These are phyloP conservation scores for Gerris lacustris DNA, from an alignment of 2,888 invertebrate genomes.

Conservation along the genomic window DNA sequence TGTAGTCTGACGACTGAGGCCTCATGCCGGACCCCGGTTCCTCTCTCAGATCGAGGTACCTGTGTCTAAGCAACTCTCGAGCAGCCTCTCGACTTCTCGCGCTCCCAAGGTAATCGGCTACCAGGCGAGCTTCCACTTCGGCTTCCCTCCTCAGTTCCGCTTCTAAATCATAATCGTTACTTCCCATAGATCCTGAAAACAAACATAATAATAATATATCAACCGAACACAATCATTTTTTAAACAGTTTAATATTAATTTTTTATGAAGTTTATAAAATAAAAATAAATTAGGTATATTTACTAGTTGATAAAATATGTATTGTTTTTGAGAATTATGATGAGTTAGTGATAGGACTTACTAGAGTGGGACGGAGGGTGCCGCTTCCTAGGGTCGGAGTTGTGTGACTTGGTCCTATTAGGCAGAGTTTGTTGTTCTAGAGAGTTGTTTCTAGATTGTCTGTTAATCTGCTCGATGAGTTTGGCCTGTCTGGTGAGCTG, in stretches of 20 bases:
- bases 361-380: slow-evolving; percentile 6
- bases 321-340: no score
- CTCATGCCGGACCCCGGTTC: neutral
- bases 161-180: slow-evolving; percentile 32
- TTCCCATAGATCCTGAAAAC: neutral
- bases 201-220: slow-evolving; percentile 2
- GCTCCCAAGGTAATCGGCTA: slow-evolving; percentile 46
- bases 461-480: neutral
- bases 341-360: neutral
- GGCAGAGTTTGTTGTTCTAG: neutral
- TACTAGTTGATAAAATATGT: neutral
- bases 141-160: slow-evolving; percentile 43
- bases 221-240: neutral
- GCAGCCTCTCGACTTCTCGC: slow-evolving; percentile 43
- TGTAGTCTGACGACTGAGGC: slow-evolving; percentile 11
- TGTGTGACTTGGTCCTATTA: neutral
- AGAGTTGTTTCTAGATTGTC: slow-evolving; percentile 1
- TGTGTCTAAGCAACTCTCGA: slow-evolving; percentile 38
- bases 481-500: slow-evolving; percentile 4
- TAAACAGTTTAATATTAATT: slow-evolving; percentile 3
- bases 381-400: neutral
- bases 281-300: slow-evolving; percentile 5
- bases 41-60: neutral
- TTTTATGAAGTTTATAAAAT: neutral
- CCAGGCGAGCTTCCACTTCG: slow-evolving; percentile 39